These are phyloP conservation scores for Odocoileus hemionus DNA, from an alignment of 2,113 vertebrate genomes.

Conservation along the genomic window DNA sequence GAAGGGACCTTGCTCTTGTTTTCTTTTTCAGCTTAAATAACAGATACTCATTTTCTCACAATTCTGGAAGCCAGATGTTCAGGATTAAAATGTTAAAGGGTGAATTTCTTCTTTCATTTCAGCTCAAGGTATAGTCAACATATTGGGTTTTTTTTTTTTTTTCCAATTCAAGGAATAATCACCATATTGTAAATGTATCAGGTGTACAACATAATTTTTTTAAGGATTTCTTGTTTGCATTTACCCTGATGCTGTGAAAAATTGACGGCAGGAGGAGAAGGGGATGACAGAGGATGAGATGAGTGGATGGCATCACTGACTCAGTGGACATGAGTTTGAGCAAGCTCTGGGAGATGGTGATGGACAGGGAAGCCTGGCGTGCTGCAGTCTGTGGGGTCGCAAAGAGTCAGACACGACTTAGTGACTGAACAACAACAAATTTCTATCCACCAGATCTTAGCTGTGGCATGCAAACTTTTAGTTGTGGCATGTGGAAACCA, in stretches of 20 bases:
- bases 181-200: rapidly evolving
- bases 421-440: not conserved
- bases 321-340: not conserved
- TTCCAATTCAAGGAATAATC: not conserved
- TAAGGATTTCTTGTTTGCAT: not conserved
- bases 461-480: not conserved
- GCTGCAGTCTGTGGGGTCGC: rapidly evolving
- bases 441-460: not conserved
- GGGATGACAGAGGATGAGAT: not conserved
- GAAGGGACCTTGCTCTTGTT: rapidly evolving
- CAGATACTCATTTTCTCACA: not conserved
- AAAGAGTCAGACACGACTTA: not conserved
- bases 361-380: not conserved
- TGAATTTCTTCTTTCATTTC: not conserved
- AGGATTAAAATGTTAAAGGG: not conserved
- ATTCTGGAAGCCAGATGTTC: not conserved
- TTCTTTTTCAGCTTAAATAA: not conserved
- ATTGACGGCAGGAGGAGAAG: not conserved
- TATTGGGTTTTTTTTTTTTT: not conserved
- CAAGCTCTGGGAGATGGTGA: not conserved
- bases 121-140: not conserved
- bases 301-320: not conserved
- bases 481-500: not conserved
- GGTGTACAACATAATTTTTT: not conserved
- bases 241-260: not conserved